Percentiles rank a stretch among this genome's conserved stretches.
These are phyloP conservation scores for Noctilio leporinus DNA, from an alignment of 2,113 vertebrate genomes.

Conservation along the genomic window DNA sequence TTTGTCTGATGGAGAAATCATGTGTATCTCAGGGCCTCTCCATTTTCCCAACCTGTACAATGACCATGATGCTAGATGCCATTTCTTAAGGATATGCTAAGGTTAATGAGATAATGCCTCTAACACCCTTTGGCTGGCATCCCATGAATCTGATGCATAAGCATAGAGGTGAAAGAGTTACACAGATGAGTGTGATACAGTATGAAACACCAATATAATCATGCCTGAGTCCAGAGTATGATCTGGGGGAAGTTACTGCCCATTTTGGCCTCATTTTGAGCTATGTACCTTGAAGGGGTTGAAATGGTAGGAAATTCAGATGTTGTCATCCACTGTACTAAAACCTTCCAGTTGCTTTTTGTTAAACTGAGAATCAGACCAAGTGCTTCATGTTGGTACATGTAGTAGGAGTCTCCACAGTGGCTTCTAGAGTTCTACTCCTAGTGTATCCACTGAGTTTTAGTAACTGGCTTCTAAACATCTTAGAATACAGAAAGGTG, in stretches of 20 bases:
- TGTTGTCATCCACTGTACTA: too few species aligned
- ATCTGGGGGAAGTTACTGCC: background rate
- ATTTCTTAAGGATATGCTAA: background rate
- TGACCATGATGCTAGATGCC: background rate
- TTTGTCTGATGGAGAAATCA: background rate
- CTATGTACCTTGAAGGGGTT: background rate
- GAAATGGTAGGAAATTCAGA: background rate
- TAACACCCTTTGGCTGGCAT: background rate
- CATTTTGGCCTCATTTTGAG: too few species aligned
- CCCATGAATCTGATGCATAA: background rate
- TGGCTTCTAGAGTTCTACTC: too few species aligned
- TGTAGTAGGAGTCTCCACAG: background rate
- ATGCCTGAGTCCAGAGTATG: background rate
- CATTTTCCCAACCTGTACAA: background rate
- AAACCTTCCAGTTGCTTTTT: background rate
- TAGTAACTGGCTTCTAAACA: background rate
- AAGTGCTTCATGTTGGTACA: background rate
- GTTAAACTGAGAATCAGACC: background rate
- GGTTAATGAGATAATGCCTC: background rate
- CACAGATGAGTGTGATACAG: accelerated
- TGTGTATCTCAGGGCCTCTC: background rate
- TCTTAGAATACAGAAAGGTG: background rate
- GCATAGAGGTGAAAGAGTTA: background rate
- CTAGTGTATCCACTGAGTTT: background rate
- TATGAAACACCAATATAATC: too few species aligned